phyloP scores from a whole-genome alignment of 2,888 invertebrate genomes.

The Pammene fasciana region DNA sequence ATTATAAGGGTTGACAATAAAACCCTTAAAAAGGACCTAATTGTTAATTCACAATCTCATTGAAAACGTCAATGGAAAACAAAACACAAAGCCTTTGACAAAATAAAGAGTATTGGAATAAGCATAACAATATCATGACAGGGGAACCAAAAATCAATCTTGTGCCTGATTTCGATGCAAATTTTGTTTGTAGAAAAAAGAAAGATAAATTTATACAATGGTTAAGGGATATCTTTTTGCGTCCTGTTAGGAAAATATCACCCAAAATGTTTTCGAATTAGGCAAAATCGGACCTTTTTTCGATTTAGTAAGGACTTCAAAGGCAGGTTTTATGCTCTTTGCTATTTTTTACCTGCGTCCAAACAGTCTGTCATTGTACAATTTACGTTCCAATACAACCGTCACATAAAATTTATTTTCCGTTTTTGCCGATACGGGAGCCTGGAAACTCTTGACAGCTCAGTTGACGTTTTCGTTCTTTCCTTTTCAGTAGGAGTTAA shows the following conservation, averaged over 20 bases:
- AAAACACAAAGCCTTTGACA: constrained; percentile 9
- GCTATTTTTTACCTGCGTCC: constrained; percentile 16
- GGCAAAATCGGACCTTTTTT: constrained; percentile 11
- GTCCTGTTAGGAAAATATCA: not conserved
- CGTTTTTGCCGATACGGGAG: constrained; percentile 13
- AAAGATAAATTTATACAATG: constrained; percentile 11
- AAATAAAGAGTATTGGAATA: not conserved
- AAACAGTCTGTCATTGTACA: constrained; percentile 29
- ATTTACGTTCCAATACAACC: constrained; percentile 37
- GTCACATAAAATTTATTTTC: constrained; percentile 29
- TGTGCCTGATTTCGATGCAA: constrained; percentile 15
- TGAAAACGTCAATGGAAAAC: not conserved
- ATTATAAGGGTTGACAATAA: no score
- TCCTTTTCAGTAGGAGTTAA: constrained; percentile 22
- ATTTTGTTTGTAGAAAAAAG: constrained; percentile 7
- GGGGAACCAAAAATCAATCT: constrained; percentile 14
- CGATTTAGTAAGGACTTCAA: constrained; percentile 12
- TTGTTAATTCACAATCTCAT: not conserved
- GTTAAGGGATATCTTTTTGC: not conserved
- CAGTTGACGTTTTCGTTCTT: constrained; percentile 17
- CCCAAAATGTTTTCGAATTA: not conserved
- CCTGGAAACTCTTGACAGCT: constrained; percentile 31
- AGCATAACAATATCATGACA: constrained; percentile 5
- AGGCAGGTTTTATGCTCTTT: not conserved
- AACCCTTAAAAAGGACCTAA: not conserved